Evolutionary conservation across 2,113 vertebrate genomes (phyloP).

Genomic region (Microtus oregoni): DNA sequence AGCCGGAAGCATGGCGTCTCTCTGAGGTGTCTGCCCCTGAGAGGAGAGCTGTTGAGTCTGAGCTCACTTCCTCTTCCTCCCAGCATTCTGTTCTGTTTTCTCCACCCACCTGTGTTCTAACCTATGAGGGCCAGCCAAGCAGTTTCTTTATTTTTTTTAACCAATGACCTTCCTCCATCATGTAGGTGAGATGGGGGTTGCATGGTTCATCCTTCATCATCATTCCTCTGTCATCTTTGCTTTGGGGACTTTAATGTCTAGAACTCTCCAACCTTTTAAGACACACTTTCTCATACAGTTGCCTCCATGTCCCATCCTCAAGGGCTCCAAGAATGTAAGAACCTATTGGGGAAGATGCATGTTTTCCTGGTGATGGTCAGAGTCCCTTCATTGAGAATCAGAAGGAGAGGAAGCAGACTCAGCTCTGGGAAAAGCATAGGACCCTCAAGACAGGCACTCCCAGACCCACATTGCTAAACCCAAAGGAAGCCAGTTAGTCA

Average conservation of each 20-base stretch:
- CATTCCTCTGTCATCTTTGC: not conserved
- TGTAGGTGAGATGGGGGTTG: rapidly evolving
- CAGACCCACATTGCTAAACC: not conserved
- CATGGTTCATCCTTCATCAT: too few relatives aligned
- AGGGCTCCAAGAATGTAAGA: not conserved
- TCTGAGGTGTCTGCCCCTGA: too few relatives aligned
- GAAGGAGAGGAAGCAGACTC: not conserved
- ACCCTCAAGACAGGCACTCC: too few relatives aligned
- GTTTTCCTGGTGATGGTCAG: not conserved
- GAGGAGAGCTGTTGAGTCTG: too few relatives aligned
- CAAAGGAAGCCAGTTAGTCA: not conserved
- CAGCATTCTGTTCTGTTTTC: too few relatives aligned
- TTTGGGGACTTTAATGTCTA: not conserved
- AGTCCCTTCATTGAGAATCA: not conserved
- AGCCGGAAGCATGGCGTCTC: too few relatives aligned
- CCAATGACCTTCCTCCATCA: too few relatives aligned
- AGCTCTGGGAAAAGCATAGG: not conserved
- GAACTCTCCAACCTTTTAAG: not conserved
- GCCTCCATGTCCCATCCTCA: not conserved
- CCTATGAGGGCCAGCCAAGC: too few relatives aligned
- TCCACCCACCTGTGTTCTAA: too few relatives aligned
- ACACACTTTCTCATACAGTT: not conserved
- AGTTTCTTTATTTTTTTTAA: too few relatives aligned
- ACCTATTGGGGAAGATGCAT: rapidly evolving
- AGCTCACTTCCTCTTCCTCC: too few relatives aligned